Evolutionary conservation across 2,888 invertebrate species (phyloP), one percentile per base, ranked within the genome.

Genomic region (Tanypteryx hageni): DNA sequence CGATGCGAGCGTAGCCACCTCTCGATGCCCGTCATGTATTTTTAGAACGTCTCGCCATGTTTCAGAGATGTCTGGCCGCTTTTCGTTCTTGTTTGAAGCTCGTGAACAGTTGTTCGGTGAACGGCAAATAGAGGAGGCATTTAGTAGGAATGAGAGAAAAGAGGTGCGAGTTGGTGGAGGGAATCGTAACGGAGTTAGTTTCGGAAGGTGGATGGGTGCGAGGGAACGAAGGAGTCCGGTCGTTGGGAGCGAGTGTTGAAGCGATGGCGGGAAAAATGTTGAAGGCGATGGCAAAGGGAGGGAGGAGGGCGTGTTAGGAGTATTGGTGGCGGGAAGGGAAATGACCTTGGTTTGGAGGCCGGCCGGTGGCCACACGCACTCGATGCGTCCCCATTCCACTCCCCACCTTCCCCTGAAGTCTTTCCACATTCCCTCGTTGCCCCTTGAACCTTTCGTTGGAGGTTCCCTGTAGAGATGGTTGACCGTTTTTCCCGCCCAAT

Each of bases 31-130:
- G 44, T 89, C 89, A 89, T 31, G 64, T 89, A 89, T 89, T 89
- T 89, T 89, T 89, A 89, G 89, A 89, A 89, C 89, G 89, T 89
- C 89, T 89, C 89, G 89, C 89, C 89, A 68, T 89, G 89, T 89
- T 89, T 89, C 64, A 44, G 89, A 89, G 89, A 64, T 64, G 89
- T 89, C 89, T 89, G 89, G 89, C 64, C 64, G 89, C 89, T 44
- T 61, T 61, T 86, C 86, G 61, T 86, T 27, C 86, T 86, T 86
- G 86, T 86, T 86, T 86, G 86, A 86, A 61, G 61, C 86, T 86
- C 86, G 61, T 61, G 86, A 86, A 86, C 86, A 86, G 86, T 86
- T 86, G 86, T 86, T 86, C 31, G 61, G 86, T 57, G 56, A 58
- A 16, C 58, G 85, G 85, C 9, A 61, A 22, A 44, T 11, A 57